phyloP scores from a whole-genome alignment of 2,113 vertebrate genomes.

The Heloderma charlesbogerti region DNA sequence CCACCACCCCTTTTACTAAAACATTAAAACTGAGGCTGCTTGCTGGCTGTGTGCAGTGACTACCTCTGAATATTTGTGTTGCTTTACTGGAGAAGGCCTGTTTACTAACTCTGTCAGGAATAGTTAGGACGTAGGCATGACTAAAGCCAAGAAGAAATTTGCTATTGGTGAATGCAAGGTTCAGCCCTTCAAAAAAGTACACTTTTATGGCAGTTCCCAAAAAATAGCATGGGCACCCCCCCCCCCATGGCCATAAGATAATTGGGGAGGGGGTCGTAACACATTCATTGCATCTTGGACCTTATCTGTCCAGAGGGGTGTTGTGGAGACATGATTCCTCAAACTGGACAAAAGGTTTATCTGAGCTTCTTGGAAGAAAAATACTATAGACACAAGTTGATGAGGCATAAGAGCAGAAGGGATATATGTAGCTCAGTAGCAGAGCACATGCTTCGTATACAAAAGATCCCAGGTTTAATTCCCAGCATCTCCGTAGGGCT shows the following conservation, averaged over 20 bases:
- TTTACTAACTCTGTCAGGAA: slow-evolving; percentile 33
- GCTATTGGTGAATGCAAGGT: background rate
- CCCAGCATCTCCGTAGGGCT: too few species aligned
- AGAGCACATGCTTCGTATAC: too few species aligned
- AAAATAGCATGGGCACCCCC: background rate
- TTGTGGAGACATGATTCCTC: background rate
- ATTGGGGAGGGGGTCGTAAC: too few species aligned
- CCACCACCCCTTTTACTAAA: slow-evolving; percentile 2
- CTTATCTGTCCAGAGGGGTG: background rate
- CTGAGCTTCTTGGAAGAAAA: background rate
- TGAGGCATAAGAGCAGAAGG: background rate
- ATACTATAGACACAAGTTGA: background rate
- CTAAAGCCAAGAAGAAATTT: background rate
- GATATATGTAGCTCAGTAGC: background rate
- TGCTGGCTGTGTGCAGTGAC: slow-evolving; percentile 13
- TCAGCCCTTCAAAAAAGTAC: background rate
- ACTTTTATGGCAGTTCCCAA: background rate
- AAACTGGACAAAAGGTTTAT: background rate
- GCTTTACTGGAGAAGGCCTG: background rate
- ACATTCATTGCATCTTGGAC: background rate
- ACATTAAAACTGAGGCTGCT: slow-evolving; percentile 4
- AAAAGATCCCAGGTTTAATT: too few species aligned
- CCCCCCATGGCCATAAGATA: too few species aligned
- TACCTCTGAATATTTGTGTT: slow-evolving; percentile 46
- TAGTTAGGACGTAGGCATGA: background rate